These are phyloP conservation scores for Labeo rohita DNA, from an alignment of 2,113 vertebrate genomes.

Conservation along the genomic window DNA sequence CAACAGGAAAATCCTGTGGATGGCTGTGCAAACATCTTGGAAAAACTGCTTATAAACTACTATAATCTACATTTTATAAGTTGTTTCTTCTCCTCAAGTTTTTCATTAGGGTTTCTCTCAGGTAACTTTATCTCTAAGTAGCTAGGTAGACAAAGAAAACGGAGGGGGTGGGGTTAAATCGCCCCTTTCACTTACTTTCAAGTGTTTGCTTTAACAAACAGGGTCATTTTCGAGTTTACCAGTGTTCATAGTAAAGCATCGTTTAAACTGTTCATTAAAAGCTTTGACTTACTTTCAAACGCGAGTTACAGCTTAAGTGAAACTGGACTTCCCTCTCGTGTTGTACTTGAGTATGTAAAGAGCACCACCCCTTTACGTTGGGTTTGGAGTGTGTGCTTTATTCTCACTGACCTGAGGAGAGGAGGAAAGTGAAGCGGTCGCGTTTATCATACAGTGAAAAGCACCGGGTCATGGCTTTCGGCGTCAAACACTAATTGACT, in stretches of 20 bases:
- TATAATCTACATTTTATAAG: too few species aligned
- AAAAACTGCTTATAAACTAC: background rate
- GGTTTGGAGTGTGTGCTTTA: background rate
- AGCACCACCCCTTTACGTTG: conserved; percentile 38
- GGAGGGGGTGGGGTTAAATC: conserved; percentile 32
- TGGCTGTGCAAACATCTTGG: background rate
- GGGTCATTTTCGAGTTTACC: background rate
- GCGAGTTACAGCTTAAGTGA: background rate
- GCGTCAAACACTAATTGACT: conserved; percentile 7
- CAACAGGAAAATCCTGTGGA: background rate
- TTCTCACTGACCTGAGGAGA: background rate
- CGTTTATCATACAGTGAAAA: background rate
- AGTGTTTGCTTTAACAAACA: background rate
- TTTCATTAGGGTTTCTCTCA: background rate
- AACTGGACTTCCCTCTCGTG: background rate
- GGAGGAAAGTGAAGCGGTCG: conserved; percentile 19
- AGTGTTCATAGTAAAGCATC: background rate
- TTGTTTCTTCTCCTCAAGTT: background rate
- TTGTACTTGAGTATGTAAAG: background rate
- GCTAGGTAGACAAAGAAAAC: conserved; percentile 33
- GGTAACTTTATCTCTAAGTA: conserved; percentile 18
- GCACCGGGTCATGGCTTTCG: background rate
- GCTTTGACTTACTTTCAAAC: background rate
- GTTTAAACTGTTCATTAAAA: background rate
- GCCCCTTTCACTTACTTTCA: background rate